phyloP scores from a whole-genome alignment of 2,797 vertebrate genomes.

The Sparidentex hasta region DNA sequence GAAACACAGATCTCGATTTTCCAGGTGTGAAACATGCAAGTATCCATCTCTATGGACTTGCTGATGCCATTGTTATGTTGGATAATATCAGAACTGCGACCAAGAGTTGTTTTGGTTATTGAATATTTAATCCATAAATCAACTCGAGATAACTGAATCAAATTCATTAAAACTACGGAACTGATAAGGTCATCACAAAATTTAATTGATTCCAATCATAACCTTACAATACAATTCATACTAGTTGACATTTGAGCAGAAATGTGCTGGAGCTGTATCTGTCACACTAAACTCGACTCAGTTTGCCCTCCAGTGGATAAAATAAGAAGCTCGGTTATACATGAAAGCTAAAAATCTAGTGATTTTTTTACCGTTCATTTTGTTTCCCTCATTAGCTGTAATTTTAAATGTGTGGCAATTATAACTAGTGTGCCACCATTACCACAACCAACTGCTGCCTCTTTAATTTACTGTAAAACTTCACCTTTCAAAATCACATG shows the following conservation, averaged over 20 bases:
- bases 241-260: not conserved
- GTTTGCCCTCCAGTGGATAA: conserved; percentile 37
- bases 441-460: not conserved
- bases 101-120: not conserved
- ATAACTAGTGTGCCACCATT: not conserved
- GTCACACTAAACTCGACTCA: not conserved
- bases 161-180: not conserved
- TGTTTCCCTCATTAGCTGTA: not conserved
- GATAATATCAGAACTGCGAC: not conserved
- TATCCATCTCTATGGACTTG: not conserved
- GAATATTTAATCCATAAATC: not conserved
- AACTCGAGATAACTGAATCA: not conserved
- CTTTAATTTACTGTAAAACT: conserved; percentile 1
- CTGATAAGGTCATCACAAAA: not conserved
- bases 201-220: not conserved
- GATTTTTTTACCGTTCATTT: not conserved
- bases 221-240: not conserved
- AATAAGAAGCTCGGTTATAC: conserved; percentile 1
- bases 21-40: not conserved
- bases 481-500: not conserved
- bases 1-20: not conserved
- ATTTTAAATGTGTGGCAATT: not conserved
- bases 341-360: too few relatives aligned
- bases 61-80: not conserved
- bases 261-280: not conserved